Base-by-base conservation (phyloP, 2,113 vertebrate genomes). In the Planiliza haematocheilus region DNA sequence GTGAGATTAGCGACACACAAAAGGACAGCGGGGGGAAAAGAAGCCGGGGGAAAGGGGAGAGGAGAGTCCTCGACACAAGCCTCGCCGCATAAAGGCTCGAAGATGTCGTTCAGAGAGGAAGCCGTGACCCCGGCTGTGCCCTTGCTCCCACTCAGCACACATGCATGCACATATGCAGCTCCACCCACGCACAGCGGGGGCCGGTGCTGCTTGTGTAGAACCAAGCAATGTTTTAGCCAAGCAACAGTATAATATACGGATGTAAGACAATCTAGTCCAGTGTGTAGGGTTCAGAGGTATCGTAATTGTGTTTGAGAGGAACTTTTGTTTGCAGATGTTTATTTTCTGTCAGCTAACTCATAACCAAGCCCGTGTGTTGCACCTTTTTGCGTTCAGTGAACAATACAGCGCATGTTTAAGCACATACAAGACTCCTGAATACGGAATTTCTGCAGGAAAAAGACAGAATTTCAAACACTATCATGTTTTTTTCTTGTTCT, bases 131-230 rank as follows among this genome's bases (percentile, higher is more conserved):
- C 50, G 70, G 82, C 77, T 62, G 86, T 88, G 84, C 52, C 73
- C 87, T 53, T 17, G 57, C 75, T 80, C 87, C 89, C 86, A 89
- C 89, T 81, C 85, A 85, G 30, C 73, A 79, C 81, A 85, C 85
- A 84, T 78, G 79, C 71, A 81, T 76, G 74, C 78, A 85, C 81
- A 79, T 74, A 87, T 74, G 85, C 83, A 70, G 34, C 62, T 78
- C 77, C 74, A 59, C 85, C 89, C 80, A 86, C 89, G 56, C 76
- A 65, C 18, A 64, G 52, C 76, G 17, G 1, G 45, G 52, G 62
- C 74, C 34, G 58, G 30, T n/a, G 45, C 30, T 49, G 61, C 57
- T 56, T 49, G 11, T 50, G 51, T 45, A 41, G 11, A 21, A 38
- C 56, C 18, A 13, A 36, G 20, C n/a, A 56, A 30, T 8, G 49